Percentiles rank a stretch among this genome's conserved stretches.
Conservation (phyloP, 92 coral and sea anemone species). For the Siderastrea radians region DNA sequence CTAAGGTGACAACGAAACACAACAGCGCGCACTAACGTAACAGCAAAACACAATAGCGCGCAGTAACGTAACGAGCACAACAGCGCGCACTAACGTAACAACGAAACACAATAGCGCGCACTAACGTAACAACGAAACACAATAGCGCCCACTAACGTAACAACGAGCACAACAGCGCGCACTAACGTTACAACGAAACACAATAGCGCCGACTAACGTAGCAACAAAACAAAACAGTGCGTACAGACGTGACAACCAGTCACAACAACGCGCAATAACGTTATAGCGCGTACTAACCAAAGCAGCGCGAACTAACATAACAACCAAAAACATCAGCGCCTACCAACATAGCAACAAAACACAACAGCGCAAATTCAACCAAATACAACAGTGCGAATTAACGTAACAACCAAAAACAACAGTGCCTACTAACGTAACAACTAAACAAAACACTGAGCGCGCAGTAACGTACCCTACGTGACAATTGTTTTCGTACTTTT, state of each 20-base stretch:
- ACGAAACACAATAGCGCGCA: not conserved
- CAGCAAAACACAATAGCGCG: not conserved
- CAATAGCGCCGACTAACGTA: not conserved
- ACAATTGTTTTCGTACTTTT: too few relatives aligned
- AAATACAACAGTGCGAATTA: not conserved
- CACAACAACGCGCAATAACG: conserved; percentile 1
- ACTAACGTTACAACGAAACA: not conserved
- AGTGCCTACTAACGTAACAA: not conserved
- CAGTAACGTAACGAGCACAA: not conserved
- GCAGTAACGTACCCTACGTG: too few relatives aligned
- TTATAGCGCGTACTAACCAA: not conserved
- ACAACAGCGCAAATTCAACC: too few relatives aligned
- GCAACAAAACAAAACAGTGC: too few relatives aligned
- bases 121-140: conserved; percentile 1
- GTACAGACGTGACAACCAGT: not conserved
- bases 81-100: conserved; percentile 10
- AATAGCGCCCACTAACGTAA: not conserved
- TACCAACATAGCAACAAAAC: too few relatives aligned
- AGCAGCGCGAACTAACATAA: not conserved
- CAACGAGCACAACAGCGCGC: too few relatives aligned
- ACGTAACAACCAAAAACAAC: conserved; percentile 2
- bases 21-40: not conserved
- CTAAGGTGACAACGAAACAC: not conserved
- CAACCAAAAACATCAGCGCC: not conserved
- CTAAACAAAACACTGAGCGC: not conserved